Evolutionary conservation across 2,113 vertebrate species (phyloP), one percentile per base, ranked within the genome.

Genomic region (Cyanoramphus novaezelandiae): DNA sequence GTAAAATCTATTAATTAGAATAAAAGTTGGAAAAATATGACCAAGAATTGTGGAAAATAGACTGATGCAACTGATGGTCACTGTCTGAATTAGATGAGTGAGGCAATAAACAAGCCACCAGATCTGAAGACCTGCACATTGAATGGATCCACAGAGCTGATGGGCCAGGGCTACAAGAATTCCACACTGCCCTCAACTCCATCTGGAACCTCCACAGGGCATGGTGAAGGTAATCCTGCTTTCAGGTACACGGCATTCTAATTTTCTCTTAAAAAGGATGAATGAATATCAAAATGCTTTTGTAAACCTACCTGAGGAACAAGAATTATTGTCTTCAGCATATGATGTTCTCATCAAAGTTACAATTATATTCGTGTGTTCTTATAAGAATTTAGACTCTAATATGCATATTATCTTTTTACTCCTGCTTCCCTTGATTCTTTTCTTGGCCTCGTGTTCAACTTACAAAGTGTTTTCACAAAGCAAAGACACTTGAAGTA

Each of bases 51-150:
- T n/a, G 29, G 37, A 27, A 85, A 79, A 24, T 4, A 3, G n/a
- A 33, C 20, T 71, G 63, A 59, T 53, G 27, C 11, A 72, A 20
- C 27, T 6, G n/a, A 11, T 7, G 16, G 60, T 23, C 65, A 49
- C 13, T 12, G 14, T 62, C 13, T 15, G 18, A 35, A 74, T 24
- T 0, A 0, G 7, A 28, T 17, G 69, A 2, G 11, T 63, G 14
- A 52, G 50, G 50, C 25, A 52, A 52, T 52, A 14, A 52, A 52
- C 27, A 52, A 52, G 50, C 1, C 19, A 23, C 17, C 43, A 11
- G 10, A 6, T 13, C 43, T 76, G n/a, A 43, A 53, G 37, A 15
- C 3, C 4, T 6, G 8, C 10, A 17, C 28, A 3, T 2, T 5
- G 43, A 44, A 13, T 23, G 21, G 12, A 27, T 17, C 6, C 37